Conservation (phyloP, 2,113 vertebrate species). For the Chionis minor region DNA sequence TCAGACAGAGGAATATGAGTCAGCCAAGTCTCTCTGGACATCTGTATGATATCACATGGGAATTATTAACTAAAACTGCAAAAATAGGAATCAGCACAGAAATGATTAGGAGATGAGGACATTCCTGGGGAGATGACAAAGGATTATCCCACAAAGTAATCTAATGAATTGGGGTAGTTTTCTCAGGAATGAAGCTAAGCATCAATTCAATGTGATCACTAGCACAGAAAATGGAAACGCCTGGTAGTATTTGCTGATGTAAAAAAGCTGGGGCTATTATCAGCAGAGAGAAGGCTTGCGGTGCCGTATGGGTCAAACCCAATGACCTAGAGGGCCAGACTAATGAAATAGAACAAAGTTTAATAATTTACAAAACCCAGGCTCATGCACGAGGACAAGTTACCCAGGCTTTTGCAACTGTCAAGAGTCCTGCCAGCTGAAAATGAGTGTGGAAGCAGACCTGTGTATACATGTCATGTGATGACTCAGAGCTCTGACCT, state of each 20-base stretch:
- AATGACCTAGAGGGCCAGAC: neutral
- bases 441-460: neutral
- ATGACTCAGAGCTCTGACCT: neutral
- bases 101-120: neutral
- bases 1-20: neutral
- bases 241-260: neutral
- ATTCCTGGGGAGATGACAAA: neutral
- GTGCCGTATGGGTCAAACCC: neutral
- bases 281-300: neutral
- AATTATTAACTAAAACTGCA: neutral
- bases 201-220: neutral
- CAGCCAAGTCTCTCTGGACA: neutral
- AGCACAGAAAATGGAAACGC: neutral
- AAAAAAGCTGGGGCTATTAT: neutral
- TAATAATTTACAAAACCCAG: neutral
- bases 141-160: neutral
- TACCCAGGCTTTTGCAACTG: neutral
- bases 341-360: neutral
- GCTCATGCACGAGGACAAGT: neutral
- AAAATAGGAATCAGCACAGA: neutral
- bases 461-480: accelerated
- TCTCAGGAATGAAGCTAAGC: neutral
- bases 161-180: neutral
- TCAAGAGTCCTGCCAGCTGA: neutral
- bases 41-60: neutral